These are phyloP conservation scores for Sterrhoptilus dennistouni DNA, from an alignment of 2,113 vertebrate species.

Conservation along the genomic window DNA sequence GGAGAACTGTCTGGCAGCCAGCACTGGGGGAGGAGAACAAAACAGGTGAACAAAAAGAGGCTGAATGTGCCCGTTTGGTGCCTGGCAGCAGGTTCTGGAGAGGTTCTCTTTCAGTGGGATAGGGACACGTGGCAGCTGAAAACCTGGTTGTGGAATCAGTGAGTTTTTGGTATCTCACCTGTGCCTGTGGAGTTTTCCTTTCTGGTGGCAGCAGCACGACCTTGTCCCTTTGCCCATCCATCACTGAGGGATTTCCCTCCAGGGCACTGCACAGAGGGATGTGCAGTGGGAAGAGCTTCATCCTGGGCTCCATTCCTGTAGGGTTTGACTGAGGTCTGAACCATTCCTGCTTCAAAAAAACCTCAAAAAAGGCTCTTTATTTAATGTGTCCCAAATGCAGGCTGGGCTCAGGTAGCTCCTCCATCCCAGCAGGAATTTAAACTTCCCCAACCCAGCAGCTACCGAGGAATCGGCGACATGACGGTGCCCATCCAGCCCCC, in stretches of 20 bases:
- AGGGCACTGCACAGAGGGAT: not conserved
- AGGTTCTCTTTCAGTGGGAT: not conserved
- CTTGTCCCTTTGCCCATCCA: not conserved
- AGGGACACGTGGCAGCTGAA: fast-evolving
- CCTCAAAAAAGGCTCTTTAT: not conserved
- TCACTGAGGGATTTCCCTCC: not conserved
- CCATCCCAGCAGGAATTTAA: not conserved
- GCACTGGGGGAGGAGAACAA: not conserved
- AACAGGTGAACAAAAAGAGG: fast-evolving
- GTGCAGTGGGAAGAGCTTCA: fast-evolving
- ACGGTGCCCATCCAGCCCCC: not conserved
- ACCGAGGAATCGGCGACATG: fast-evolving
- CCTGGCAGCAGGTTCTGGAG: not conserved
- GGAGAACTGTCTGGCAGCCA: not conserved
- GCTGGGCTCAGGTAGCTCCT: not conserved
- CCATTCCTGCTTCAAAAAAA: not conserved
- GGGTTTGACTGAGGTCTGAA: not conserved
- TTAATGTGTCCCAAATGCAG: not conserved
- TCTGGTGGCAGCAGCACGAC: fast-evolving
- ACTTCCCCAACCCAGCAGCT: not conserved
- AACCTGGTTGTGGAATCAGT: not conserved
- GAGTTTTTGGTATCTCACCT: not conserved
- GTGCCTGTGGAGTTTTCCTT: not conserved
- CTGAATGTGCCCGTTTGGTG: not conserved
- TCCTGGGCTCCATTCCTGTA: fast-evolving